Percentiles rank a stretch among this genome's conserved stretches.
phyloP scores from a whole-genome alignment of 35 echinoderm and acorn worm species.

The Heliocidaris erythrogramma region DNA sequence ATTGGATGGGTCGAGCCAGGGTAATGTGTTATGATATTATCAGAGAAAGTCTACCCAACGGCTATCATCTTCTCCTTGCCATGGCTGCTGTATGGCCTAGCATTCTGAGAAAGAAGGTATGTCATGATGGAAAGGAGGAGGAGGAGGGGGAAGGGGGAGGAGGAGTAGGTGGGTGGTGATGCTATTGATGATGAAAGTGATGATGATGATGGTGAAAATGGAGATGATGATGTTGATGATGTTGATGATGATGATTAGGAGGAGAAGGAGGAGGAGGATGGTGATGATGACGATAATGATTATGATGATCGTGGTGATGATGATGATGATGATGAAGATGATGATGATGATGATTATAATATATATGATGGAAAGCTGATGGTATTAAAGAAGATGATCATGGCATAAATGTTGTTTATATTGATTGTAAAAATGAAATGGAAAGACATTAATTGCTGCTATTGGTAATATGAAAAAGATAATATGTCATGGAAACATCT shows the following conservation, averaged over 20 bases:
- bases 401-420: no score
- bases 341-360: no score
- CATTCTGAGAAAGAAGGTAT: not conserved
- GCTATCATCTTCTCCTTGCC: not conserved
- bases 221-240: not conserved
- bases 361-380: no score
- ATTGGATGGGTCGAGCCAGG: not conserved
- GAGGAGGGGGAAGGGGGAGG: not conserved
- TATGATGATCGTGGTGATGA: no score
- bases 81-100: constrained; percentile 40
- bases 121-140: not conserved
- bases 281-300: not conserved
- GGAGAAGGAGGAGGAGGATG: not conserved
- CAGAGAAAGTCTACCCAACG: not conserved
- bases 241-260: not conserved
- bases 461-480: no score
- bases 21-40: constrained; percentile 53
- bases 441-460: no score
- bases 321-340: no score
- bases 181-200: not conserved
- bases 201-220: not conserved
- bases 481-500: no score
- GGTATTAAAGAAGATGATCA: no score
- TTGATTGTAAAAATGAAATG: no score
- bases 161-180: not conserved